These are phyloP conservation scores for Macrochelys suwanniensis DNA, from an alignment of 2,797 vertebrate species.

Conservation along the genomic window DNA sequence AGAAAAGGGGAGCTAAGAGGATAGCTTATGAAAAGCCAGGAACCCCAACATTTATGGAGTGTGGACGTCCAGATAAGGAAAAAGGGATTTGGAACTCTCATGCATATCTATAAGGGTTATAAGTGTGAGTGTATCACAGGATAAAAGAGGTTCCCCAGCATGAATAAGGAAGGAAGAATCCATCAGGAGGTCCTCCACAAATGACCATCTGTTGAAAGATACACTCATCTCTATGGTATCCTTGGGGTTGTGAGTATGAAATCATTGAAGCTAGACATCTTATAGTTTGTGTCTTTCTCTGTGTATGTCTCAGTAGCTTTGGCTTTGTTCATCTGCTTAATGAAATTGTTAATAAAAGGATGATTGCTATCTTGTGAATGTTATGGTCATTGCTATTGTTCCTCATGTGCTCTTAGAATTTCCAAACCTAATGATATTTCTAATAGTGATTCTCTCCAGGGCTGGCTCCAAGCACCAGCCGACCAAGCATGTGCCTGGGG, in stretches of 20 bases:
- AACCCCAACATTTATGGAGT: neutral
- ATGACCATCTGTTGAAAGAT: neutral
- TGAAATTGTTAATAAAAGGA: neutral
- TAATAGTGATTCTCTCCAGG: neutral
- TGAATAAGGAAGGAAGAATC: neutral
- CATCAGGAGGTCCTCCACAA: neutral
- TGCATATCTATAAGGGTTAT: neutral
- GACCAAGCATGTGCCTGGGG: too few relatives aligned
- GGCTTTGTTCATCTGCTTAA: neutral
- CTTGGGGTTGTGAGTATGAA: neutral
- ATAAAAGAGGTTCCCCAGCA: neutral
- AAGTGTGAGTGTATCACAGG: neutral
- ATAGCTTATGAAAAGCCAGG: neutral
- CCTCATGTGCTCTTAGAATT: neutral
- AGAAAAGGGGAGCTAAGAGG: neutral
- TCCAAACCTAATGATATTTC: neutral
- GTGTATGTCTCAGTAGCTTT: neutral
- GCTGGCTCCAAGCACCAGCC: too few relatives aligned
- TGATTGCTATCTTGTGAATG: neutral
- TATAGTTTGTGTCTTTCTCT: neutral
- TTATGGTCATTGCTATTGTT: neutral
- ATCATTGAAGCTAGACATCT: neutral
- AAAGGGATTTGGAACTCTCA: neutral
- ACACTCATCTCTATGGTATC: neutral
- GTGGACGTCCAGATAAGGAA: neutral